Conservation (phyloP, 2,888 invertebrate genomes). For the Willowsia nigromaculata region DNA sequence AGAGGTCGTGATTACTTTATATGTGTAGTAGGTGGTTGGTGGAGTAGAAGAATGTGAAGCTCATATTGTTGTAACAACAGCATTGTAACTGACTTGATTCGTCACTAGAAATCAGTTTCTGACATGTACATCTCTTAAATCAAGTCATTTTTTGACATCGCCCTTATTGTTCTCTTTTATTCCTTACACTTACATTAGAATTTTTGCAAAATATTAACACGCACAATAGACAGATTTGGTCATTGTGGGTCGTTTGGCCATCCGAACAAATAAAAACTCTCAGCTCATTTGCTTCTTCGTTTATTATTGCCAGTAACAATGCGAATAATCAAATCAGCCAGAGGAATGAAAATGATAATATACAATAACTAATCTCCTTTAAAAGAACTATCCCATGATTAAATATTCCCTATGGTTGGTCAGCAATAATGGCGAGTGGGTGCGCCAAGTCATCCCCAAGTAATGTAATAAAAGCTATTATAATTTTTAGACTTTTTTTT, state of each 20-base stretch:
- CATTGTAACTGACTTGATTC: not conserved
- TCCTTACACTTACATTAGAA: not conserved
- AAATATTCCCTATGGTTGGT: conserved; percentile 25
- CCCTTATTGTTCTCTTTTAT: conserved; percentile 55
- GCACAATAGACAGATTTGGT: conserved; percentile 39
- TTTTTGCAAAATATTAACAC: not conserved
- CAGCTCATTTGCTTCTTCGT: not conserved
- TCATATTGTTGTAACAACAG: not conserved
- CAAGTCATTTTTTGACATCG: conserved; percentile 60
- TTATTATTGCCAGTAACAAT: conserved; percentile 47
- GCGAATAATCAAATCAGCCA: not conserved
- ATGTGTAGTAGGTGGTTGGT: not conserved
- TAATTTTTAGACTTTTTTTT: not conserved
- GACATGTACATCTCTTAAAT: conserved; percentile 54
- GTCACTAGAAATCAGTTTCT: not conserved
- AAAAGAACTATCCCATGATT: not conserved
- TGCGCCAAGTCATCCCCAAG: not conserved
- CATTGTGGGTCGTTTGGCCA: conserved; percentile 50
- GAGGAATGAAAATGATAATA: conserved; percentile 1
- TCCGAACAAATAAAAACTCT: conserved; percentile 20
- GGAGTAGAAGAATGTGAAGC: not conserved
- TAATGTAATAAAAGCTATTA: not conserved
- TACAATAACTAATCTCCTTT: not conserved
- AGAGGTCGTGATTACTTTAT: not conserved
- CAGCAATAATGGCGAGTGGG: conserved; percentile 6